Evolutionary conservation across 2,113 vertebrate genomes (phyloP).

Genomic region (Microcebus ravelobensis): DNA sequence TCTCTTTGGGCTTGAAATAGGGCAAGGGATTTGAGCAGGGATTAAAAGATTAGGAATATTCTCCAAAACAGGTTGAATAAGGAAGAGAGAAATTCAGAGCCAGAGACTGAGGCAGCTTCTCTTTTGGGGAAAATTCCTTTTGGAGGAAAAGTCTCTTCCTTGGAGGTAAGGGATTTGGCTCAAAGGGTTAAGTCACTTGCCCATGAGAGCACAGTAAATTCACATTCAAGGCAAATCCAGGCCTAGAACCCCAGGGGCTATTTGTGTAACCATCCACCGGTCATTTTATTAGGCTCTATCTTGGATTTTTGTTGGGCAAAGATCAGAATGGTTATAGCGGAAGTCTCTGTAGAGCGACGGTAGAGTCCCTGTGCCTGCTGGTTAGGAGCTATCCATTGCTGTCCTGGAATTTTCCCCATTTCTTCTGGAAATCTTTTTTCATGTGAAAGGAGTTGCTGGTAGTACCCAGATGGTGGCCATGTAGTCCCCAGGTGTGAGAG

Average conservation of each 20-base stretch:
- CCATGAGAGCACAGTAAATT: neutral
- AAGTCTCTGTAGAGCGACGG: neutral
- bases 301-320: neutral
- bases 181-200: neutral
- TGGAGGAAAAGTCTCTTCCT: neutral
- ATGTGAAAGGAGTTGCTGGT: neutral
- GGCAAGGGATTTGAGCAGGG: neutral
- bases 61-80: neutral
- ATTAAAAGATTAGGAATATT: neutral
- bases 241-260: neutral
- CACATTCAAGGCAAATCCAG: neutral
- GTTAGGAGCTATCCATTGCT: neutral
- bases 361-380: neutral
- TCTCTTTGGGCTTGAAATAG: neutral
- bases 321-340: neutral
- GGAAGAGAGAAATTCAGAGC: neutral
- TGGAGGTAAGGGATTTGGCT: neutral
- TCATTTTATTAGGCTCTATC: neutral
- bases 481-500: neutral
- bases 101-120: neutral
- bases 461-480: neutral
- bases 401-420: neutral
- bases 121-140: neutral
- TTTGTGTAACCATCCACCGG: neutral
- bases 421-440: conserved; percentile 12